These are phyloP conservation scores for Temnothorax unifasciatus DNA, from an alignment of 2,888 invertebrate genomes.

Conservation along the genomic window DNA sequence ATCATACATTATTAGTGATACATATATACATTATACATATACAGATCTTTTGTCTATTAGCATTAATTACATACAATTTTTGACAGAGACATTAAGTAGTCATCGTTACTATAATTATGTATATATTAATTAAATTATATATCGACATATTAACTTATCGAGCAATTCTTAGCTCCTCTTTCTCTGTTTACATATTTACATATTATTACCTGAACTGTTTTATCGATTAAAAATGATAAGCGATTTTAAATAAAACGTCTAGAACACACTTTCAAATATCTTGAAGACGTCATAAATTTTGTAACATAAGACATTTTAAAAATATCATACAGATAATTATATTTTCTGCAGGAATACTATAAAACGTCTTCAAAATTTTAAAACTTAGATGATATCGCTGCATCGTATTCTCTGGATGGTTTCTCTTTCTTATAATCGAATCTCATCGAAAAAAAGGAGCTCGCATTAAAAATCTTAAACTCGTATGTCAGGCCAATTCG, in stretches of 20 bases:
- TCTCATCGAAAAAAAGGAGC: not conserved
- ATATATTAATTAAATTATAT: not conserved
- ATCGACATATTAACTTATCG: not conserved
- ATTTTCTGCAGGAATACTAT: not conserved
- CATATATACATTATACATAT: slow-evolving; percentile 11
- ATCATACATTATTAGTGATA: not conserved
- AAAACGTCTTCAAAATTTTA: not conserved
- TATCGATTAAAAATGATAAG: not conserved
- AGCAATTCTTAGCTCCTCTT: not conserved
- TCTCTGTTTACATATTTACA: not conserved
- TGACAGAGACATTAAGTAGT: not conserved
- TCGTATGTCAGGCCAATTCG: not conserved
- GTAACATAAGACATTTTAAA: not conserved
- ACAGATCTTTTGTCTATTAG: not conserved
- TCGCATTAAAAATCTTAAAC: not conserved
- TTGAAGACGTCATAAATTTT: not conserved
- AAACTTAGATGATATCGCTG: not conserved
- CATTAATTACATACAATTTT: not conserved
- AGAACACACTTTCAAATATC: not conserved
- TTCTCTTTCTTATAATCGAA: not conserved
- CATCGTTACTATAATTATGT: not conserved
- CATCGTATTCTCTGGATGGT: not conserved
- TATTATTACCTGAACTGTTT: not conserved
- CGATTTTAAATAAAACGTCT: not conserved
- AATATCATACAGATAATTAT: not conserved